A percentile compares a stretch with the other conserved stretches of the same genome.
Evolutionary conservation across 2,888 invertebrate species (phyloP).

Genomic region (Macaria notata): DNA sequence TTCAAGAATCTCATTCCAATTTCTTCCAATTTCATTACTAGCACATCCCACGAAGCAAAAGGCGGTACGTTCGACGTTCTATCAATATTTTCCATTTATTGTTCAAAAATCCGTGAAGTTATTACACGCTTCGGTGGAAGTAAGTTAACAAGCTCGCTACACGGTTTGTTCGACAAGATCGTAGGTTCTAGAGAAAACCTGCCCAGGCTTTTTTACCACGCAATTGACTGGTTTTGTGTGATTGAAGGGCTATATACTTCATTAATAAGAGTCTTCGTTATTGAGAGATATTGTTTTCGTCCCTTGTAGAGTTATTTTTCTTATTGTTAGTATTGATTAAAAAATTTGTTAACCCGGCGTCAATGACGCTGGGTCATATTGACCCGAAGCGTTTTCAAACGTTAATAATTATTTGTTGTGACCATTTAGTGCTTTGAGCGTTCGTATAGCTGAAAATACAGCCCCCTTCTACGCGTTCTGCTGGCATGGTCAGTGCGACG

Average conservation of each 20-base stretch:
- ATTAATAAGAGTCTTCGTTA: too few species aligned
- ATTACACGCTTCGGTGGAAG: slow-evolving; percentile 31
- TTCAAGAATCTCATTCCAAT: neutral
- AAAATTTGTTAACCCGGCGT: too few species aligned
- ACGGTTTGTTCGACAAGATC: slow-evolving; percentile 27
- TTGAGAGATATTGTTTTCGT: too few species aligned
- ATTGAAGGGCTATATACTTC: neutral
- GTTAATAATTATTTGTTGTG: too few species aligned
- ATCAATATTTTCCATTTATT: slow-evolving; percentile 31
- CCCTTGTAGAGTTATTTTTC: too few species aligned
- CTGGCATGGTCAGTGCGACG: too few species aligned
- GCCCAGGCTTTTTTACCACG: slow-evolving; percentile 12
- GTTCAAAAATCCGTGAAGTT: slow-evolving; percentile 36
- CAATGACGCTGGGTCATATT: too few species aligned
- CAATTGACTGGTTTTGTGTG: slow-evolving; percentile 3
- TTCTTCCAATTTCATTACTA: slow-evolving; percentile 1
- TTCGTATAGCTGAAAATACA: too few species aligned
- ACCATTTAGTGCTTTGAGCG: too few species aligned
- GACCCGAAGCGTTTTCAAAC: too few species aligned
- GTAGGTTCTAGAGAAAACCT: slow-evolving; percentile 16
- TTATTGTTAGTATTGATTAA: too few species aligned
- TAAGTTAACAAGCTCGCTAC: slow-evolving; percentile 31
- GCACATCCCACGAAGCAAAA: slow-evolving; percentile 9
- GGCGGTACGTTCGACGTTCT: slow-evolving; percentile 15
- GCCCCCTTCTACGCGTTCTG: too few species aligned